Evolutionary conservation across 2,113 vertebrate species (phyloP), one percentile per base, ranked within the genome.

Genomic region (Callithrix jacchus): DNA sequence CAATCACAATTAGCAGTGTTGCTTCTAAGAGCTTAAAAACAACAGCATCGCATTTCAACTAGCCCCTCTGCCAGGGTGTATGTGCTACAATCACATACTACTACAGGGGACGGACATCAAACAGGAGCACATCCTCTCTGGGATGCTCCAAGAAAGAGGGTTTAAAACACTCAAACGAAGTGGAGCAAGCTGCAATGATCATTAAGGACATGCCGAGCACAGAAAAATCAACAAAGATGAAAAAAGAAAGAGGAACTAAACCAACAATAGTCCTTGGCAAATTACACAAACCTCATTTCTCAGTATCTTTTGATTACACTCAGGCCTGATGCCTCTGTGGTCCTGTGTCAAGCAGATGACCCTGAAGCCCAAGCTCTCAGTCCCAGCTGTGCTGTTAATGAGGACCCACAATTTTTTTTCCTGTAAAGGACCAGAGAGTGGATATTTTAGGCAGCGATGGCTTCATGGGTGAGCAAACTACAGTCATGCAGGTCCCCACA

Each of bases 1-100:
- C 16, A n/a, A 9, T 3, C 61, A 2, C 12, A 5, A 10, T 17
- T 27, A 12, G 27, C 47, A 17, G n/a, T 0, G 12, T 21, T 6
- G 58, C n/a, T n/a, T 49, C 12, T 8, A 7, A 16, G 27, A 56
- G n/a, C 27, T 2, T 2, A 23, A 37, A 54, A 10, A 16, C 10
- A 4, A 9, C n/a, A 32, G 5, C 16, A 5, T 32, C 58, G 2
- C 3, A 2, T 17, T 32, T 14, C 58, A 1, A 6, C 35, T 12
- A 4, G 47, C 47, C 61, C 47, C n/a, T 21, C 45, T 23, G 52
- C 7, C 40, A 16, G 18, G 54, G 11, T 40, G n/a, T 8, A 37
- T 8, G 35, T 35, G n/a, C 70, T 21, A n/a, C 17, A 6, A 14
- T 64, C 52, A 6, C 87, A 45, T 17, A 3, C 37, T 17, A 3